A percentile compares a stretch with the other conserved stretches of the same genome.
Conservation (phyloP, 2,797 vertebrate species). For the Tragopan temminckii region DNA sequence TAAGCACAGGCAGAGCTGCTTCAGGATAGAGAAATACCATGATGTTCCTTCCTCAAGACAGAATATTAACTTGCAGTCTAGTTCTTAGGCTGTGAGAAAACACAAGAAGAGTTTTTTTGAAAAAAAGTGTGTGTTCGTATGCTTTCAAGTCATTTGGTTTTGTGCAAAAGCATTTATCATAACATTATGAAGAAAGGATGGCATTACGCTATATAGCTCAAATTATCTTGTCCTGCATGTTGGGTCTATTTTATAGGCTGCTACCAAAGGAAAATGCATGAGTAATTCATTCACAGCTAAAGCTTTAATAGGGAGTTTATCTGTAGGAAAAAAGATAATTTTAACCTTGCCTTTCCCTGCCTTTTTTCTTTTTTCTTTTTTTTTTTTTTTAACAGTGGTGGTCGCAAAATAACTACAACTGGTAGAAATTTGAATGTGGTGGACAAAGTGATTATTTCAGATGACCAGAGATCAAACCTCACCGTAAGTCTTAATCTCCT, state of each 20-base stretch:
- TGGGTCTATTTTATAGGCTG: neutral
- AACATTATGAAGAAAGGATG: neutral
- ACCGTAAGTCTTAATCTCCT: conserved; percentile 74
- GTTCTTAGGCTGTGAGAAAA: neutral
- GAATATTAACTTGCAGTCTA: neutral
- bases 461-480: conserved; percentile 72
- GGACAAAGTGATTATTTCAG: conserved; percentile 83
- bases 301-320: neutral
- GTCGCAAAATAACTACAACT: conserved; percentile 82
- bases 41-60: neutral
- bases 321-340: neutral
- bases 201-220: neutral
- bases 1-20: neutral
- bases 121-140: neutral
- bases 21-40: neutral
- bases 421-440: conserved; percentile 87
- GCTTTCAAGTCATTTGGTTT: neutral
- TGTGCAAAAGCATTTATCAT: neutral
- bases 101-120: neutral
- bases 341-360: neutral
- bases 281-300: neutral
- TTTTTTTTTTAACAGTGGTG: conserved; percentile 82
- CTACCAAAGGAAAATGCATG: neutral
- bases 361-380: neutral
- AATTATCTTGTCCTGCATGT: neutral